Base-by-base conservation (phyloP, 1,140 invertebrate genomes). In the Temnothorax curvispinosus region DNA sequence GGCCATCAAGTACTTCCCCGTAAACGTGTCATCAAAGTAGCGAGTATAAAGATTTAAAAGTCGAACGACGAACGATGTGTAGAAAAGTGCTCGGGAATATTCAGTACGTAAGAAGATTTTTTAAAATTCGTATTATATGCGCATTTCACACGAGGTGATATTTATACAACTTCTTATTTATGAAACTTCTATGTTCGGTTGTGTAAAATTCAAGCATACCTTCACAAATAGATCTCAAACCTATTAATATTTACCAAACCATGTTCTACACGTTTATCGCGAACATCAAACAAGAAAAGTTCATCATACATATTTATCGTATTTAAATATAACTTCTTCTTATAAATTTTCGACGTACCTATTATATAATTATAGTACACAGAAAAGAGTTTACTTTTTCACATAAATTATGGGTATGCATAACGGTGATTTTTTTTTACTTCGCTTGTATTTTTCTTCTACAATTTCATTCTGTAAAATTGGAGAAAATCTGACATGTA, bases 21-120 rank as follows among this genome's bases (percentile, higher is more conserved):
- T 81, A 71, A 81, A 47, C 38, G 9, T 81, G 41, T 82, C 54
- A 41, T 82, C 54, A 44, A 75, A 60, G 50, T 74, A 41, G 77
- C 41, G 13, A 47, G 15, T 35, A 35, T 75, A 75, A 74, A 74
- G 80, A 82, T 82, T 82, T 82, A 84, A 84, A 71, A 84, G 54
- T 58, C 69, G 41, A 74, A 84, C 54, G 69, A 54, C 27, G 58
- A 35, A 74, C 72, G 27, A 3, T 27, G 13, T 3, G 18, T 18
- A 13, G 54, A 6, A 62, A 60, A 84, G 2, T n/a, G 41, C 38
- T 74, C n/a, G 27, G 15, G 21, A 74, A 75, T 74, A 60, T 84
- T 60, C 80, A 35, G 41, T n/a, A 8, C 11, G 18, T 71, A 50
- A 18, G 6, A 21, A 58, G 27, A 27, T 27, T 54, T 54, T 54